Conservation (phyloP, 1,140 invertebrate species). For the Zaprionus lachaisei region DNA sequence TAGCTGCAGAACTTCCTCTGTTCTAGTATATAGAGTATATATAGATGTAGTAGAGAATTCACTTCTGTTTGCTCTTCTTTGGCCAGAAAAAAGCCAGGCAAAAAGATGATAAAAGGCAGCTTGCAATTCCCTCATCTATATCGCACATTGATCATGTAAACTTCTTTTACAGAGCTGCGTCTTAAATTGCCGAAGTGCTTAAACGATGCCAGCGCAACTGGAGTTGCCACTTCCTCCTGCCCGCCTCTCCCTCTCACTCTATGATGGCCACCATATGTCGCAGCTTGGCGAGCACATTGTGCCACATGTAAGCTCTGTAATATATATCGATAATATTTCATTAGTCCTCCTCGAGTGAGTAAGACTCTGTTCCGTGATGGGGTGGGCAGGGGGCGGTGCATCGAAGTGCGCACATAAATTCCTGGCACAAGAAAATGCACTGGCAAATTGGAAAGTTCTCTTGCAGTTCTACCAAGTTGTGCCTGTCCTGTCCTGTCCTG, state of each 20-base stretch:
- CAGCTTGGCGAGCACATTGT: constrained; percentile 42
- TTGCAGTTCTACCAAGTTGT: constrained; percentile 17
- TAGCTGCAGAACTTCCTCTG: too few relatives aligned
- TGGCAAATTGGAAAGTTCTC: constrained; percentile 72
- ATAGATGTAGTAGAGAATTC: too few relatives aligned
- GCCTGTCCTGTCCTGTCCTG: constrained; percentile 1
- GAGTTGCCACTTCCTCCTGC: not conserved
- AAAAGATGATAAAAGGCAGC: not conserved
- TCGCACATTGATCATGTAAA: constrained; percentile 2
- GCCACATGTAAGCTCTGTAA: constrained; percentile 64
- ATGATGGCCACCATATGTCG: constrained; percentile 38
- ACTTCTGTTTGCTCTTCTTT: too few relatives aligned
- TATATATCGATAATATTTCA: constrained; percentile 82
- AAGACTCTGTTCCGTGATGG: not conserved
- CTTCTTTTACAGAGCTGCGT: not conserved
- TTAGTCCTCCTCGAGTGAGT: constrained; percentile 43
- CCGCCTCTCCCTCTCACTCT: not conserved
- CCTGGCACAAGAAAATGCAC: constrained; percentile 74
- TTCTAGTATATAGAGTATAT: too few relatives aligned
- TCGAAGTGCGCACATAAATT: constrained; percentile 77
- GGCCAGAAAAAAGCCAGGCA: too few relatives aligned
- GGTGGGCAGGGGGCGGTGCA: constrained; percentile 32
- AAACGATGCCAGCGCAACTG: not conserved
- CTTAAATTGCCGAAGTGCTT: constrained; percentile 15
- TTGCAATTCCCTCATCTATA: not conserved